These are phyloP conservation scores for Diabrotica balteata DNA, from an alignment of 2,888 invertebrate genomes.

Conservation along the genomic window DNA sequence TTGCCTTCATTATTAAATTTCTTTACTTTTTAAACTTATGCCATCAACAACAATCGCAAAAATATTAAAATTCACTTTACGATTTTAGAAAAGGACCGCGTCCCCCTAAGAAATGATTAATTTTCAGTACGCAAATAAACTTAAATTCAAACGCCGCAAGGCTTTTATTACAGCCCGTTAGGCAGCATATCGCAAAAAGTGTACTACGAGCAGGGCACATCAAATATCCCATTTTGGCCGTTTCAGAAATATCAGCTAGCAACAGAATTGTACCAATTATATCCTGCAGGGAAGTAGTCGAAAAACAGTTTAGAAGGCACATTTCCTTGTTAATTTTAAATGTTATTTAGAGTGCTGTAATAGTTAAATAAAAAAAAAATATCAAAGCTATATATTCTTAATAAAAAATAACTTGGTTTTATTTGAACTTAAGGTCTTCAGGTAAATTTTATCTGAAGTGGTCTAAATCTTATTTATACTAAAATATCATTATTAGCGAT, in stretches of 20 bases:
- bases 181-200: slow-evolving; percentile 31
- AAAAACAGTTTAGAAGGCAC: neutral
- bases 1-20: too few relatives aligned
- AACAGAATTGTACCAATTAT: slow-evolving; percentile 33
- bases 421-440: too few relatives aligned
- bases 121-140: slow-evolving; percentile 28
- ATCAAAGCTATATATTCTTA: too few relatives aligned
- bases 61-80: slow-evolving; percentile 9
- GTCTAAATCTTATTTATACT: too few relatives aligned
- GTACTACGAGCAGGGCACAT: slow-evolving; percentile 25
- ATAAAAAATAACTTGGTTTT: too few relatives aligned
- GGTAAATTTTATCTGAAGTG: too few relatives aligned
- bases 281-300: slow-evolving; percentile 10
- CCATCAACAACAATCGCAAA: neutral
- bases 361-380: too few relatives aligned
- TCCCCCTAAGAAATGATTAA: slow-evolving; percentile 21
- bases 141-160: slow-evolving; percentile 27
- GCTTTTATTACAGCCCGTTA: slow-evolving; percentile 31
- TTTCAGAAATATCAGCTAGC: slow-evolving; percentile 36
- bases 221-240: slow-evolving; percentile 33
- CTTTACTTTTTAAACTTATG: too few relatives aligned
- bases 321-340: too few relatives aligned
- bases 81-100: slow-evolving; percentile 2
- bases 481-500: too few relatives aligned
- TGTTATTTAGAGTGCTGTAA: too few relatives aligned